Conservation (phyloP, 2,797 vertebrate species). For the Cryptoblepharus egeriae region DNA sequence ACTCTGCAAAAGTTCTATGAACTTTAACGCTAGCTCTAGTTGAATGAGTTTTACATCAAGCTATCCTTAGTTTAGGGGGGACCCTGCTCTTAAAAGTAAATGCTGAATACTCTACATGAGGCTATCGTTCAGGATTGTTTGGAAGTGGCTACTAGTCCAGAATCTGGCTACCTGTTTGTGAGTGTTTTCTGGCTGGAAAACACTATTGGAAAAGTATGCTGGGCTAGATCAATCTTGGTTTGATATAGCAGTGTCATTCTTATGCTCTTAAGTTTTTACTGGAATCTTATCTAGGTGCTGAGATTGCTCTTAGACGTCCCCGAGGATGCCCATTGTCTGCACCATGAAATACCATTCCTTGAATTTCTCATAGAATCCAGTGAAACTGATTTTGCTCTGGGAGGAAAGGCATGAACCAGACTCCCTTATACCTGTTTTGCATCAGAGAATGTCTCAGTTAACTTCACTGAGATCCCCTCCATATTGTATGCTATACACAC, state of each 20-base stretch:
- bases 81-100: not conserved
- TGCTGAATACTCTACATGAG: conserved; percentile 1
- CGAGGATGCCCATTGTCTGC: not conserved
- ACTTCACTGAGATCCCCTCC: not conserved
- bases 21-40: not conserved
- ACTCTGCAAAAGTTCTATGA: conserved; percentile 39
- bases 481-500: not conserved
- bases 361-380: not conserved
- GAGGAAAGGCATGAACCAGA: not conserved
- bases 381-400: not conserved
- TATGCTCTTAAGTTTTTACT: not conserved
- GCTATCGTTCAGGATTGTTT: not conserved
- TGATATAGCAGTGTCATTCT: no score
- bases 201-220: no score
- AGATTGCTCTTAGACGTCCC: not conserved
- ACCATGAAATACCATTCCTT: not conserved
- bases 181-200: no score
- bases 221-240: no score
- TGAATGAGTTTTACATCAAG: not conserved
- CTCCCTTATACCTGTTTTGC: not conserved
- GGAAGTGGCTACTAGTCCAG: not conserved
- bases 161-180: not conserved
- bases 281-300: not conserved
- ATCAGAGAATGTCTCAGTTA: not conserved
- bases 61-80: not conserved